Evolutionary conservation across 2,113 vertebrate species (phyloP), one percentile per base, ranked within the genome.

Genomic region (Pteronura brasiliensis): DNA sequence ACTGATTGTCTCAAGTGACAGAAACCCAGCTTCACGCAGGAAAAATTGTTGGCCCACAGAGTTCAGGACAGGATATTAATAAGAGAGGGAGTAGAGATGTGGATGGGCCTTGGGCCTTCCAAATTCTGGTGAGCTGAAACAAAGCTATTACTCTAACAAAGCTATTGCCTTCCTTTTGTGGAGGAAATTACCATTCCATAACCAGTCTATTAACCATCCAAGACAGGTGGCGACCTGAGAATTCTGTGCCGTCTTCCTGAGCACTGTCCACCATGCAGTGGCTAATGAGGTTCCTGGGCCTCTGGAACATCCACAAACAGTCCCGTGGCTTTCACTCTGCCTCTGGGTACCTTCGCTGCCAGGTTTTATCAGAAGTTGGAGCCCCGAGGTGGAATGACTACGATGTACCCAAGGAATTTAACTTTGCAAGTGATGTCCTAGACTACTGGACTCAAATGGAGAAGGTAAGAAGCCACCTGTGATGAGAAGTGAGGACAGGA

Each of bases 361-460:
- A 97, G 71, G 95, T 98, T 12, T 97, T 98, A 44, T 97, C 98
- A 11, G 98, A 97, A 36, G 98, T 98, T 0, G 94, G 98, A 63
- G 85, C 97, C 0, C 15, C 98, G 29, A 98, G 92, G 39, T 92
- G 5, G 15, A 96, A 93, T 0, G 98, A 98, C 44, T 55, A 97
- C 0, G 95, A 98, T 39, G 82, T 96, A 7, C 99, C 99, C 0
- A 52, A 98, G 49, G 98, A 98, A 93, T 99, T 99, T 74, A 99
- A 99, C 97, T 99, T 99, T 98, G 99, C 99, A 39, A 98, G 97
- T 42, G 98, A 99, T 65, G 98, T 99, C 2, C n/a, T 99, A 59
- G 99, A 99, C 92, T 98, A 98, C 61, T 99, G 99, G 99, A 96
- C 99, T 86, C 98, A 98, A 27, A 98, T 98, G 83, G 99, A 99